phyloP scores from a whole-genome alignment of 2,113 vertebrate genomes.

The Thinocorus orbignyianus region DNA sequence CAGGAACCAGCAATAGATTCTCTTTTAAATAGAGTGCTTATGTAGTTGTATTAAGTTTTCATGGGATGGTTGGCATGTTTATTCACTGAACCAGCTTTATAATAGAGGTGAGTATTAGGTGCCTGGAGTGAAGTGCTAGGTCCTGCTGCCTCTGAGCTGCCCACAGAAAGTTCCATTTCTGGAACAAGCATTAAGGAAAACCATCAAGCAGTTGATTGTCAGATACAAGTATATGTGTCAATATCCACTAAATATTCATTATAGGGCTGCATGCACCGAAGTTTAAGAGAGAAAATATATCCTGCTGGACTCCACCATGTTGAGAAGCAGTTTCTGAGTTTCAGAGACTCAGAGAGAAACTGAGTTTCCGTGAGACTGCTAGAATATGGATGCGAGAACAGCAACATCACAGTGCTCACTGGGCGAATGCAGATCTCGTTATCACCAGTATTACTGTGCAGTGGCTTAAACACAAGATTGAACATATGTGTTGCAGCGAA shows the following conservation, averaged over 20 bases:
- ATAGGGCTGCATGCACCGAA: not conserved
- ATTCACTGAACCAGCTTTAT: not conserved
- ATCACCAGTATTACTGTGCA: not conserved
- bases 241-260: not conserved
- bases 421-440: not conserved
- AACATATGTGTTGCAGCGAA: not conserved
- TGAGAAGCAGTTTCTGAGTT: not conserved
- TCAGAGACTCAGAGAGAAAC: not conserved
- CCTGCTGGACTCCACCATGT: not conserved
- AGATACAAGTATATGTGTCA: not conserved
- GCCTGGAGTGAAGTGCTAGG: not conserved
- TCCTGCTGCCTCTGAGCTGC: not conserved
- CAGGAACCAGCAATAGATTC: not conserved
- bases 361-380: not conserved
- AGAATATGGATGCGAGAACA: not conserved
- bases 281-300: not conserved
- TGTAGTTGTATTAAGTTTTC: not conserved
- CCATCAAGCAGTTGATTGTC: not conserved
- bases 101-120: not conserved
- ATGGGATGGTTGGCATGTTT: not conserved
- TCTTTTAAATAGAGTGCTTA: not conserved
- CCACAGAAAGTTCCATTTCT: not conserved
- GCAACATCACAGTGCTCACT: not conserved
- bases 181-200: not conserved
- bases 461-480: not conserved